Base-by-base conservation (phyloP, 2,797 vertebrate genomes). In the Phylloscopus collybita region DNA sequence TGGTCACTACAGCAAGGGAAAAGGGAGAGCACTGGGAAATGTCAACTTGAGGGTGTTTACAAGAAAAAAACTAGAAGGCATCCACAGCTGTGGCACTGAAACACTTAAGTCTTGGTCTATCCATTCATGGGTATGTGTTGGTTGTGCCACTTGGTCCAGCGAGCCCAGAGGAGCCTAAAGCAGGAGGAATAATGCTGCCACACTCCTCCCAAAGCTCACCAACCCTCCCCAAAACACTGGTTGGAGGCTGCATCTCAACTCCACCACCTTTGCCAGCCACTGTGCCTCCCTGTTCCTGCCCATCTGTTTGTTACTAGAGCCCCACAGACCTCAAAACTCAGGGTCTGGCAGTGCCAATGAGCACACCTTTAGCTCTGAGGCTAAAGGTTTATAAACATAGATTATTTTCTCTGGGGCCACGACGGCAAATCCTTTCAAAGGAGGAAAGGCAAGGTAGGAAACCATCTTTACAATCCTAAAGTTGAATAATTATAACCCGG, bases 121-220 rank as follows among this genome's bases (percentile, higher is more conserved):
- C 49, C 30, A 16, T 40, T 27, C 0, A 1, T 3, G 22, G 53
- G 17, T 51, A 71, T 0, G 2, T 7, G n/a, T 3, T 11, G 14
- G 17, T 71, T 32, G 26, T 18, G 26, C n/a, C 2, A 1, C 54
- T 29, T 36, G 71, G 57, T 36, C 36, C 38, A 5, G 0, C 5
- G 38, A 60, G 61, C 23, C 40, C 42, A 16, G 2, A 38, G 30
- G 9, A 57, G 59, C 50, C 73, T 19, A 27, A 53, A 86, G 30
- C 22, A 42, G 26, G 26, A 20, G 10, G 10, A 75, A 22, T 2
- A 71, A 27, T 0, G 0, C 17, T 23, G 49, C 38, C 7, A 3
- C 0, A 1, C 21, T 38, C 26, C 53, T 60, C 56, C 65, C 25
- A 75, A 71, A 74, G 40, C 7, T 13, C 34, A 70, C 11, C 30